A percentile compares a stretch with the other conserved stretches of the same genome.
Evolutionary conservation across 1,140 invertebrate genomes (phyloP).

Genomic region (Orussus abietinus): DNA sequence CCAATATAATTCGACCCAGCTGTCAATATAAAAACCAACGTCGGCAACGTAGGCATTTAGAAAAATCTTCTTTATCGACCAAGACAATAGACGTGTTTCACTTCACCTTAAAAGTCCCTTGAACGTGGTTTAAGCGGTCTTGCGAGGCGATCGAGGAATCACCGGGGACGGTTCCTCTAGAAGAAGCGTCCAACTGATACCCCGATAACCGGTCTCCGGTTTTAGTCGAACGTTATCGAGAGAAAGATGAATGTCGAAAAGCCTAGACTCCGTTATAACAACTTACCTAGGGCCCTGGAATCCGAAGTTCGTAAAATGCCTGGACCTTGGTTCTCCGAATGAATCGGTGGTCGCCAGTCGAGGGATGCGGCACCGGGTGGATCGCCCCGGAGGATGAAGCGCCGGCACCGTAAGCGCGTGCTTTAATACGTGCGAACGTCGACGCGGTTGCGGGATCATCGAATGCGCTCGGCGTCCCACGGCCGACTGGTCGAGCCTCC

Average conservation of each 20-base stretch:
- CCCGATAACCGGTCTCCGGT: too few relatives aligned
- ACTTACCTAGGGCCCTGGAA: constrained; percentile 19
- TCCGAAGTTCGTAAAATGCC: constrained; percentile 25
- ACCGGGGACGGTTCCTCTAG: too few relatives aligned
- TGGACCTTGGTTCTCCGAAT: constrained; percentile 2
- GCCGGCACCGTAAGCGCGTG: too few relatives aligned
- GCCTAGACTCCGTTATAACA: constrained; percentile 2
- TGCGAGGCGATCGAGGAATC: background rate
- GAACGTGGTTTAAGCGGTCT: background rate
- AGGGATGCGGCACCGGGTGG: constrained; percentile 14
- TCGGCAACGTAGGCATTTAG: too few relatives aligned
- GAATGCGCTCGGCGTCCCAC: constrained; percentile 25
- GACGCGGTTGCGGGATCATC: constrained; percentile 25
- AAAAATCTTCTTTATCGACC: too few relatives aligned
- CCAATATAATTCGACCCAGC: too few relatives aligned
- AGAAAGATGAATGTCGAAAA: too few relatives aligned
- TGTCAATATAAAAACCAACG: too few relatives aligned
- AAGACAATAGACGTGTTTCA: background rate
- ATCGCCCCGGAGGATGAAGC: too few relatives aligned
- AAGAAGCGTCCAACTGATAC: too few relatives aligned
- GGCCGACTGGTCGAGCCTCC: constrained; percentile 33
- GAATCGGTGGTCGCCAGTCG: constrained; percentile 14
- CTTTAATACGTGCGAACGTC: constrained; percentile 24
- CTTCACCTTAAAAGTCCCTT: too few relatives aligned
- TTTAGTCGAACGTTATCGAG: too few relatives aligned